Percentiles rank a stretch among this genome's conserved stretches.
These are phyloP conservation scores for Campylorhamphus procurvoides DNA, from an alignment of 2,113 vertebrate species.

Conservation along the genomic window DNA sequence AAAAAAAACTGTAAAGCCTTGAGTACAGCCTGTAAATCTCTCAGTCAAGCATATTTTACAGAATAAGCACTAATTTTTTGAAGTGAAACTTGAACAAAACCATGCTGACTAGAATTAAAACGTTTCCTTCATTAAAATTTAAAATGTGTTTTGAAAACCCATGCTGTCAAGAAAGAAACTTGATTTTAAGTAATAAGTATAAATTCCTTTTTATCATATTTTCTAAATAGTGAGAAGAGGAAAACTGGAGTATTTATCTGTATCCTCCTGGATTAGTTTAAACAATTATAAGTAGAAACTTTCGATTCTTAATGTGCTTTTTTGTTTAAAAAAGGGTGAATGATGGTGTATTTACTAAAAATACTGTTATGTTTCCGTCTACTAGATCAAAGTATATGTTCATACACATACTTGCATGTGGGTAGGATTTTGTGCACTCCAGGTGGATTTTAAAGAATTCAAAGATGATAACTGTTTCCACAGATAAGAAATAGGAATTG, in stretches of 20 bases:
- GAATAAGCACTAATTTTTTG: not conserved
- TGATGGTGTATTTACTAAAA: not conserved
- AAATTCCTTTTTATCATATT: not conserved
- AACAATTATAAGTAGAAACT: not conserved
- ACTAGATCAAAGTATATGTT: not conserved
- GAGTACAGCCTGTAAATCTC: not conserved
- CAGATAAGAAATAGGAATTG: not conserved
- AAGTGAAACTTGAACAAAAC: not conserved
- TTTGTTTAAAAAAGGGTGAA: not conserved
- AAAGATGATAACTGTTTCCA: not conserved
- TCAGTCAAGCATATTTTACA: not conserved
- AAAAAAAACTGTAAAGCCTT: not conserved
- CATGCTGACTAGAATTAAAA: not conserved
- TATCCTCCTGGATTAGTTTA: not conserved
- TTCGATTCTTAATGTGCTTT: not conserved
- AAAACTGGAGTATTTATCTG: not conserved
- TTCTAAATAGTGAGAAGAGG: not conserved
- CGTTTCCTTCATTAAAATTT: not conserved
- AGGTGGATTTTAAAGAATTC: not conserved
- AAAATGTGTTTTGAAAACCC: not conserved
- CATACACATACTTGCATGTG: not conserved
- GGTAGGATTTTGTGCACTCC: accelerated
- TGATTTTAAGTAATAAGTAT: not conserved
- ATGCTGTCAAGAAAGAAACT: not conserved
- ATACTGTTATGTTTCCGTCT: not conserved